Percentiles rank a stretch among this genome's conserved stretches.
Conservation (phyloP, 2,888 invertebrate species). For the Megaustenia siamemsis region DNA sequence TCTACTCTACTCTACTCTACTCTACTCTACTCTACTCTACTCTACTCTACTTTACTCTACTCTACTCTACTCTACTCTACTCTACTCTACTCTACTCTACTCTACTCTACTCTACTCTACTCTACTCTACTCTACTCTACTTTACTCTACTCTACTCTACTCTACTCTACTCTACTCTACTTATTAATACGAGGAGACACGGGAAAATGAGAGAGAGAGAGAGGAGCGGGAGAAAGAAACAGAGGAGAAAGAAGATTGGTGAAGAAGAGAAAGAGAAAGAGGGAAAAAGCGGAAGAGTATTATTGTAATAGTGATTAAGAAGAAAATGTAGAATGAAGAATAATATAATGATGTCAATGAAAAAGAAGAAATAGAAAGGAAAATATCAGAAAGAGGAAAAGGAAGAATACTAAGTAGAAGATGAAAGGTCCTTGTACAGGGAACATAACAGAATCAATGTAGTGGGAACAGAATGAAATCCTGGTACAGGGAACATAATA, state of each 20-base stretch:
- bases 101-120: background rate
- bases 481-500: too few relatives aligned
- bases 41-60: background rate
- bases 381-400: too few relatives aligned
- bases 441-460: background rate
- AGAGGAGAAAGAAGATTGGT: too few relatives aligned
- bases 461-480: too few relatives aligned
- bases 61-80: background rate
- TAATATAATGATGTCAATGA: background rate
- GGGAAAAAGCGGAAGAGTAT: background rate
- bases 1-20: conserved; percentile 20
- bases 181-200: background rate
- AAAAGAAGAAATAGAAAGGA: background rate
- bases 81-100: too few relatives aligned
- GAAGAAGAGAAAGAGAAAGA: background rate
- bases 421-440: background rate
- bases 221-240: too few relatives aligned
- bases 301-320: too few relatives aligned
- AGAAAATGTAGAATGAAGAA: background rate
- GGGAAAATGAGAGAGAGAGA: too few relatives aligned
- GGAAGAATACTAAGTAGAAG: background rate
- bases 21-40: background rate
- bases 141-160: background rate
- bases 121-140: background rate
- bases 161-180: background rate